A percentile compares a stretch with the other conserved stretches of the same genome.
Evolutionary conservation across 1,140 invertebrate species (phyloP).

Genomic region (Paramacrobiotus metropolitanus): DNA sequence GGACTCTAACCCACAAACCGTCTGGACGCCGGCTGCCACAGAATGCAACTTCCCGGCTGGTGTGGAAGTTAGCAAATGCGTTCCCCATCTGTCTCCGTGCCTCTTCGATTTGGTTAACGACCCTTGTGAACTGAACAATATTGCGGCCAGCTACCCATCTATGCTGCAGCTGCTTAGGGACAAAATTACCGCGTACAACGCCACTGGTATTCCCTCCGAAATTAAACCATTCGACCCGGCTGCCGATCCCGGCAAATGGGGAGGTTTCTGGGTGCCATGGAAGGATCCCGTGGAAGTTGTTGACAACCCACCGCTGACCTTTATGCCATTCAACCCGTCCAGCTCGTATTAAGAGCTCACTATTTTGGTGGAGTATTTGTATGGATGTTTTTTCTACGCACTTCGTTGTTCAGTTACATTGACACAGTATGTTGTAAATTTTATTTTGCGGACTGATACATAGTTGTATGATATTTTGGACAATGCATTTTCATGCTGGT

Average conservation of each 20-base stretch:
- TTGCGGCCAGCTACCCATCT: constrained; percentile 16
- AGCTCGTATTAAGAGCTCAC: neutral
- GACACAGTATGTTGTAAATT: too few relatives aligned
- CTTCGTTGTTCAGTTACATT: too few relatives aligned
- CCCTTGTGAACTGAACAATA: constrained; percentile 23
- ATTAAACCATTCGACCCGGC: neutral
- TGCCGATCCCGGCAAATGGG: neutral
- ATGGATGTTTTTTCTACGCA: too few relatives aligned
- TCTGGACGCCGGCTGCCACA: neutral
- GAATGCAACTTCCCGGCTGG: constrained; percentile 2
- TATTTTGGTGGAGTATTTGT: too few relatives aligned
- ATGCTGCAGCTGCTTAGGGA: constrained; percentile 11
- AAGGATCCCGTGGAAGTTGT: neutral
- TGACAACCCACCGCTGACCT: neutral
- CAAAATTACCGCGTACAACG: neutral
- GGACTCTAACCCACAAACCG: neutral
- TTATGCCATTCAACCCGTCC: neutral
- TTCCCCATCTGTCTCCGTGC: constrained; percentile 15
- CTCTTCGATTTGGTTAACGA: constrained; percentile 21
- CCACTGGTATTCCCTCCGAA: neutral
- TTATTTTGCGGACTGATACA: too few relatives aligned
- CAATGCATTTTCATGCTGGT: too few relatives aligned
- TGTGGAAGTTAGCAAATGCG: constrained; percentile 12
- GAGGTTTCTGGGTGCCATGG: neutral
- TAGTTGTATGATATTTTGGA: too few relatives aligned